These are phyloP conservation scores for Caenorhabditis imperialis DNA, from an alignment of 2,888 invertebrate genomes.

Conservation along the genomic window DNA sequence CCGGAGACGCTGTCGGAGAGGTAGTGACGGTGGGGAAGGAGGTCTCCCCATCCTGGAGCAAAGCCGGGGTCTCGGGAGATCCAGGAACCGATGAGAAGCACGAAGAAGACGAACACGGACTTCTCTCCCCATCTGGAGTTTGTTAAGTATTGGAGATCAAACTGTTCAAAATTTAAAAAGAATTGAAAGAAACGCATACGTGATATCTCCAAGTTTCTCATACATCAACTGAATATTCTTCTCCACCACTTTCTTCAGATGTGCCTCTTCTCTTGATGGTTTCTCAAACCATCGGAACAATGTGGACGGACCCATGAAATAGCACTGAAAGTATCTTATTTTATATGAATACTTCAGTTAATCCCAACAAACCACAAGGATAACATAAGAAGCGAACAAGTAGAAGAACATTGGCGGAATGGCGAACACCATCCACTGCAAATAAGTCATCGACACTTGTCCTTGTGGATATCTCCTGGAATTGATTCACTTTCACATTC, in stretches of 20 bases:
- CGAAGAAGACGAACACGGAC: conserved; percentile 46
- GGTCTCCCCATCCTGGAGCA: conserved; percentile 51
- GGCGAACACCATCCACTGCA: conserved; percentile 64
- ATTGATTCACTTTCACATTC: background rate
- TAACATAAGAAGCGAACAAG: conserved; percentile 55
- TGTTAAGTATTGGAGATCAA: background rate
- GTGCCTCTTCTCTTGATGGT: conserved; percentile 28
- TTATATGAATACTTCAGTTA: background rate
- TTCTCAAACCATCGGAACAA: conserved; percentile 35
- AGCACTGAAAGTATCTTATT: conserved; percentile 14
- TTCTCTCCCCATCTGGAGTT: conserved; percentile 52
- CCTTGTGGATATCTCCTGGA: conserved; percentile 51
- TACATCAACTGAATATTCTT: conserved; percentile 53
- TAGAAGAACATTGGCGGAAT: conserved; percentile 62
- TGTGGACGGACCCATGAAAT: conserved; percentile 48
- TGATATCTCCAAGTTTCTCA: conserved; percentile 47
- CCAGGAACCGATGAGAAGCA: conserved; percentile 53
- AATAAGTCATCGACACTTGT: conserved; percentile 55
- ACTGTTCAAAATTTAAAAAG: conserved; percentile 1
- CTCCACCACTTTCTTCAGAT: conserved; percentile 39
- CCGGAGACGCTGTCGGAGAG: conserved; percentile 55
- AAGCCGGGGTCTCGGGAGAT: conserved; percentile 59
- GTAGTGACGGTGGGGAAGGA: conserved; percentile 29
- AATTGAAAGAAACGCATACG: conserved; percentile 20
- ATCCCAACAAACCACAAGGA: conserved; percentile 40